A percentile compares a stretch with the other conserved stretches of the same genome.
phyloP scores from a whole-genome alignment of 2,113 vertebrate genomes.

The Vulpes lagopus region DNA sequence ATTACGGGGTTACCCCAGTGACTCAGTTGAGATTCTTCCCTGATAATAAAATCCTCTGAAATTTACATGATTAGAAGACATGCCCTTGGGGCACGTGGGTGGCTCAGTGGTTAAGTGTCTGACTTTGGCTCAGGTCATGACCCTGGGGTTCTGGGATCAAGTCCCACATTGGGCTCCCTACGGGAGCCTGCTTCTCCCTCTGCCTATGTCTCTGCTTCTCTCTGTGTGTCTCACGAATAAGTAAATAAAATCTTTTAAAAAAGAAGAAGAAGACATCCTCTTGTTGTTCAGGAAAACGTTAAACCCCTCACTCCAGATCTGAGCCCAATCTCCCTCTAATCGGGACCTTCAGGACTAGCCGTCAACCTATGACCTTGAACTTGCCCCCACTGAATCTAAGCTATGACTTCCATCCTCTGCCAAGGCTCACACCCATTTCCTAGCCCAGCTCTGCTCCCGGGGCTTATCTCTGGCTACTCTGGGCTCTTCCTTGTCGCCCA shows the following conservation, averaged over 20 bases:
- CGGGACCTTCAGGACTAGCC: neutral
- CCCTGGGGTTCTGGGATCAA: no score
- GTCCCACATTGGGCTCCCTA: no score
- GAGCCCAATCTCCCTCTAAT: neutral
- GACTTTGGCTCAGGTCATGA: no score
- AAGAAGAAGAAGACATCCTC: neutral
- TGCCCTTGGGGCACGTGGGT: neutral
- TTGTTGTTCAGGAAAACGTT: neutral
- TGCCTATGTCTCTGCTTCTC: no score
- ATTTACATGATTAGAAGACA: neutral
- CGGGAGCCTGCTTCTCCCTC: no score
- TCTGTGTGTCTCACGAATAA: no score
- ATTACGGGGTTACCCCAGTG: neutral
- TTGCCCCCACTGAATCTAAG: neutral
- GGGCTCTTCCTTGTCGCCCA: neutral
- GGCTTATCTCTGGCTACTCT: neutral
- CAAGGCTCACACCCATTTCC: neutral
- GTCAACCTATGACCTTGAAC: neutral
- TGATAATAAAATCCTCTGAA: neutral
- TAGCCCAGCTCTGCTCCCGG: neutral
- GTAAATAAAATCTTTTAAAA: no score
- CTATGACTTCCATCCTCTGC: neutral
- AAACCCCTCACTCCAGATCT: neutral
- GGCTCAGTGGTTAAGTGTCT: no score
- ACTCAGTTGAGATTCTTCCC: neutral